Evolutionary conservation across 2,888 invertebrate species (phyloP).

Genomic region (Hypsopygia costalis): DNA sequence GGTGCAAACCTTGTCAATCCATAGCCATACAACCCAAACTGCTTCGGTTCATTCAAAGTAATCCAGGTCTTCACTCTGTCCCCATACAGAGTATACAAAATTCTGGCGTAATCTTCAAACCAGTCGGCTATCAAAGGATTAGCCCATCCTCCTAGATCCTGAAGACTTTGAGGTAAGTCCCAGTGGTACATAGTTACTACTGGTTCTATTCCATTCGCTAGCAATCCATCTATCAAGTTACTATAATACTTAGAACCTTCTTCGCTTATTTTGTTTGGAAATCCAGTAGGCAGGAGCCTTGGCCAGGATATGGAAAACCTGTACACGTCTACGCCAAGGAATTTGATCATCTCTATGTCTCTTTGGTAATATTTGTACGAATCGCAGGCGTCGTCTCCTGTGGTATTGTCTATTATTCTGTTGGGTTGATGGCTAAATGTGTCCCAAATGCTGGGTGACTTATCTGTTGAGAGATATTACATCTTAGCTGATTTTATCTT

Average conservation of each 20-base stretch:
- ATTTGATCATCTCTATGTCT: constrained; percentile 65
- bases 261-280: constrained; percentile 72
- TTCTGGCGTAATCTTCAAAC: constrained; percentile 73
- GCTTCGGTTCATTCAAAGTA: constrained; percentile 81
- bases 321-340: constrained; percentile 71
- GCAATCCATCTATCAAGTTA: constrained; percentile 80
- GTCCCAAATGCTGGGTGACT: constrained; percentile 83
- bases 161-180: constrained; percentile 77
- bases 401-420: constrained; percentile 71
- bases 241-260: constrained; percentile 84
- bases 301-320: constrained; percentile 84
- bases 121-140: constrained; percentile 65
- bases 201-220: constrained; percentile 81
- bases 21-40: constrained; percentile 63
- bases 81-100: constrained; percentile 63
- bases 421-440: constrained; percentile 68
- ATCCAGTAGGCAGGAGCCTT: constrained; percentile 81
- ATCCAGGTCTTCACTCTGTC: constrained; percentile 79
- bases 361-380: constrained; percentile 81
- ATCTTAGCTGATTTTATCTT: too few species aligned
- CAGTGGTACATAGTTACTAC: constrained; percentile 79
- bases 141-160: constrained; percentile 79
- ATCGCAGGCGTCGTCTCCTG: constrained; percentile 81
- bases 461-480: constrained; percentile 60
- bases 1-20: constrained; percentile 52